These are phyloP conservation scores for Syncerus caffer DNA, from an alignment of 2,797 vertebrate genomes.

Conservation along the genomic window DNA sequence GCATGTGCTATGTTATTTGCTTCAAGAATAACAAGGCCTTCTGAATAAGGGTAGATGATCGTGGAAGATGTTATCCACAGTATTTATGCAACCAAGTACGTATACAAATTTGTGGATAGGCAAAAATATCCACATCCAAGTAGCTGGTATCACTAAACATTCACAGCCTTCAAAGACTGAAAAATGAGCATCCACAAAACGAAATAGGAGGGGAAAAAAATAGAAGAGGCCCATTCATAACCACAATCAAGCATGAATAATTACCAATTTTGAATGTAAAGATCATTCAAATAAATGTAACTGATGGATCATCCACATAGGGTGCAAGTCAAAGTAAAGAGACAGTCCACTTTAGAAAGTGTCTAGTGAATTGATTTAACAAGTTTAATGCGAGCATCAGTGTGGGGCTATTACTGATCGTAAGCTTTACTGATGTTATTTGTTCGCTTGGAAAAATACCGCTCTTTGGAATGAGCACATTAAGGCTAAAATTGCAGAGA, in stretches of 20 bases:
- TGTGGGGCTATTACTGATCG: constrained; percentile 94
- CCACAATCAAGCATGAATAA: constrained; percentile 83
- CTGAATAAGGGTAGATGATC: neutral
- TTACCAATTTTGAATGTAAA: constrained; percentile 86
- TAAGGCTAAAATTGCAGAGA: constrained; percentile 96
- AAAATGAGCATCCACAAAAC: constrained; percentile 67
- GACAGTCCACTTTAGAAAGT: constrained; percentile 93
- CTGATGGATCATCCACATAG: constrained; percentile 86
- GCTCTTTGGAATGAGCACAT: constrained; percentile 96
- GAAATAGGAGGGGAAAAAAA: constrained; percentile 40
- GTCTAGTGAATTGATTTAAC: constrained; percentile 95
- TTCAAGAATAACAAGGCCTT: constrained; percentile 27
- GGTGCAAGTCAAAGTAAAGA: constrained; percentile 87
- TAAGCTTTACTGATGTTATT: constrained; percentile 96
- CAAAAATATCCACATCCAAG: constrained; percentile 64
- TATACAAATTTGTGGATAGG: constrained; percentile 69
- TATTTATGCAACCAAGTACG: constrained; percentile 68
- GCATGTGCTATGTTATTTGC: neutral
- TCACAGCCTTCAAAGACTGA: constrained; percentile 63
- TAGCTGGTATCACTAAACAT: constrained; percentile 56
- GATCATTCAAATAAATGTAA: constrained; percentile 86
- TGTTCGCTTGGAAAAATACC: constrained; percentile 95
- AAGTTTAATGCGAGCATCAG: constrained; percentile 95
- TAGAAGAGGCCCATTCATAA: constrained; percentile 71
- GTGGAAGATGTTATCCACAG: constrained; percentile 47